phyloP scores from a whole-genome alignment of 2,113 vertebrate genomes.

The Rhabdornis inornatus region DNA sequence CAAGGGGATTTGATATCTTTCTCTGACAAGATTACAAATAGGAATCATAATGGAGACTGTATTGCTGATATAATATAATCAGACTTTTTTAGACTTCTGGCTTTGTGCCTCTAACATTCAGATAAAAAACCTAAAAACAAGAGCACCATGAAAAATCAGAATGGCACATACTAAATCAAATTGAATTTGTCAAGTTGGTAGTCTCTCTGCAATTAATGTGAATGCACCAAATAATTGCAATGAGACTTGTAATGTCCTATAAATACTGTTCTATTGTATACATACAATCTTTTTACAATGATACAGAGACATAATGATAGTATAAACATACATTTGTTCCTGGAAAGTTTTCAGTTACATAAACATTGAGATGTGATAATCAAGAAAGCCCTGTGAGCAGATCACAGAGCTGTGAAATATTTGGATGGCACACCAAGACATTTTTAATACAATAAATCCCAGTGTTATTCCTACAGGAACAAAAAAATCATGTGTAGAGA shows the following conservation, averaged over 20 bases:
- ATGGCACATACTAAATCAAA: not conserved
- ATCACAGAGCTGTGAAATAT: not conserved
- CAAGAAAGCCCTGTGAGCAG: not conserved
- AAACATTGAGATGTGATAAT: not conserved
- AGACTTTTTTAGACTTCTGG: not conserved
- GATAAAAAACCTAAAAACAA: not conserved
- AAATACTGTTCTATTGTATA: not conserved
- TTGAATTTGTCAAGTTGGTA: not conserved
- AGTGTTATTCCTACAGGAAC: not conserved
- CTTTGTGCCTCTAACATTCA: not conserved
- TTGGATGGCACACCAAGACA: not conserved
- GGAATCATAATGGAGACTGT: not conserved
- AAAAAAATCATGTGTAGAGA: not conserved
- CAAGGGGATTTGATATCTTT: not conserved
- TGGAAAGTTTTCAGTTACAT: not conserved
- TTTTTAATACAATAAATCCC: not conserved
- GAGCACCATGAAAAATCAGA: not conserved
- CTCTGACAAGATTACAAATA: constrained; percentile 4
- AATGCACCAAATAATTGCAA: not conserved
- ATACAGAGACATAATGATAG: not conserved
- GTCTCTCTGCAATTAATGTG: not conserved
- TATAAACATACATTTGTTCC: not conserved
- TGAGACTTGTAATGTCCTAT: not conserved
- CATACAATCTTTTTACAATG: not conserved
- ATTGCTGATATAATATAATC: not conserved